phyloP scores from a whole-genome alignment of 2,797 vertebrate species.

The Gymnodraco acuticeps region DNA sequence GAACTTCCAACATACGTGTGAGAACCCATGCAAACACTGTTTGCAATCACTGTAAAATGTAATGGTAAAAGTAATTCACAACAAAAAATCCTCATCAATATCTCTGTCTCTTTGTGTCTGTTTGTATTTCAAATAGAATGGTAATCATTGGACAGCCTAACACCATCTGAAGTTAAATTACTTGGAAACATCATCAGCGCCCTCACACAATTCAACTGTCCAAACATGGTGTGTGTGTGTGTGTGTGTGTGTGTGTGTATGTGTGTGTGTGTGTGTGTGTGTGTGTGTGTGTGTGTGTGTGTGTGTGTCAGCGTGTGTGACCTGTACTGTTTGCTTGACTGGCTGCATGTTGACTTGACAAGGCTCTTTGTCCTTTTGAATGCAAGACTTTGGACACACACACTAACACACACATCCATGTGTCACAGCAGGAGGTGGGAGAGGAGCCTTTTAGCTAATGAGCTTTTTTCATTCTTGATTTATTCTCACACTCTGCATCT shows the following conservation, averaged over 20 bases:
- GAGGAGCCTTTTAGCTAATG: conserved; percentile 63
- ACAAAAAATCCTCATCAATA: no score
- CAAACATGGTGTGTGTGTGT: conserved; percentile 37
- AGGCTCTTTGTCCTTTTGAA: conserved; percentile 68
- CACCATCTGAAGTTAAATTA: conserved; percentile 66
- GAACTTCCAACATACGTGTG: no score
- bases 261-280: conserved; percentile 4
- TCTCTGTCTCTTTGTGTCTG: neutral
- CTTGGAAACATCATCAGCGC: conserved; percentile 59
- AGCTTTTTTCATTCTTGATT: conserved; percentile 51
- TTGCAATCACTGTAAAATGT: no score
- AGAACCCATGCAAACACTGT: no score
- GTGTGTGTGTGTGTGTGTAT: conserved; percentile 26
- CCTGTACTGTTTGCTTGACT: conserved; percentile 60
- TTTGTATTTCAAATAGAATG: conserved; percentile 45
- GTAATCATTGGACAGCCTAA: conserved; percentile 62
- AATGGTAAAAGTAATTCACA: no score
- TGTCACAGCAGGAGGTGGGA: conserved; percentile 58
- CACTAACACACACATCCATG: conserved; percentile 39
- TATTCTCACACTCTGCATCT: conserved; percentile 25
- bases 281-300: neutral
- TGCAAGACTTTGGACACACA: conserved; percentile 48
- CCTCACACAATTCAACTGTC: conserved; percentile 52
- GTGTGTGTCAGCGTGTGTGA: conserved; percentile 10
- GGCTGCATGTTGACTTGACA: conserved; percentile 66